Conservation (phyloP, 1,140 invertebrate genomes). For the Drosophila serrata region DNA sequence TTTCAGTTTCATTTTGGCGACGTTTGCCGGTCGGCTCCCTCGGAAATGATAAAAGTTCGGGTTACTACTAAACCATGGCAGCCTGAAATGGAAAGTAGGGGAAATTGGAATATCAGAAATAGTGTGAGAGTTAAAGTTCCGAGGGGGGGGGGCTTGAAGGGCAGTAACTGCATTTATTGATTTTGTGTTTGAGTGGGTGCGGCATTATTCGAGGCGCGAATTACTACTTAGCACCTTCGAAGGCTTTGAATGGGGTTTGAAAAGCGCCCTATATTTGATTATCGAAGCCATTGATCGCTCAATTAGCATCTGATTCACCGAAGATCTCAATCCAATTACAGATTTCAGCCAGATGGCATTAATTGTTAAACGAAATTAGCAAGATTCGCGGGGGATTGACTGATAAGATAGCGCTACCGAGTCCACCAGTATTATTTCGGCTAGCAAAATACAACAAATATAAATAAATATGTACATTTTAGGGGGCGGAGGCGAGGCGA, state of each 20-base stretch:
- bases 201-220: slow-evolving; percentile 23
- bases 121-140: slow-evolving; percentile 18
- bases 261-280: slow-evolving; percentile 4
- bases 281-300: slow-evolving; percentile 8
- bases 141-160: neutral
- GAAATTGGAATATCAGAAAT: neutral
- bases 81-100: slow-evolving; percentile 16
- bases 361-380: slow-evolving; percentile 33
- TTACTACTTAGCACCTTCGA: slow-evolving; percentile 26
- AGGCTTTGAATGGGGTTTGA: slow-evolving; percentile 1
- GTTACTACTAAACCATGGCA: neutral
- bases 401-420: slow-evolving; percentile 19
- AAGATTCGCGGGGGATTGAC: slow-evolving; percentile 21
- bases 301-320: slow-evolving; percentile 42
- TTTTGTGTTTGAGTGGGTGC: slow-evolving; percentile 47
- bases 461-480: neutral
- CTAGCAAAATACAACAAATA: slow-evolving; percentile 34
- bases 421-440: slow-evolving; percentile 23
- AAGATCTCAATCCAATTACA: slow-evolving; percentile 26
- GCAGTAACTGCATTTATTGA: slow-evolving; percentile 49
- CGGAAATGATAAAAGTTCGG: slow-evolving; percentile 20
- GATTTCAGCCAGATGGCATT: slow-evolving; percentile 7
- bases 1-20: slow-evolving; percentile 70
- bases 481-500: neutral
- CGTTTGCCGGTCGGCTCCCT: slow-evolving; percentile 8